phyloP scores from a whole-genome alignment of 2,797 vertebrate species.

The Macropus fuliginosus region DNA sequence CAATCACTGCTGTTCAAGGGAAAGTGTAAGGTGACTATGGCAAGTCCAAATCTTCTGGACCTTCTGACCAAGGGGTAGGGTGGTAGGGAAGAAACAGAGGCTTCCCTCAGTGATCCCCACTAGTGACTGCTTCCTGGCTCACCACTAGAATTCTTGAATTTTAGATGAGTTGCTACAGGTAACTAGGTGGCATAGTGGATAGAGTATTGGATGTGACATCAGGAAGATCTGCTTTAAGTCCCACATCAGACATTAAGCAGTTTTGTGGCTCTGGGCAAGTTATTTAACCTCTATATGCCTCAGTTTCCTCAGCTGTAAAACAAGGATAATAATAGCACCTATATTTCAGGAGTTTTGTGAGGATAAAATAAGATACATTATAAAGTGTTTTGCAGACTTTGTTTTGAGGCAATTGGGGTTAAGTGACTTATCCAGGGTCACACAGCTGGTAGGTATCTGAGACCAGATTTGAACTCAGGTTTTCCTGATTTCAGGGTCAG shows the following conservation, averaged over 20 bases:
- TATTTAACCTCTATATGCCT: not conserved
- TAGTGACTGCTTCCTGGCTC: not conserved
- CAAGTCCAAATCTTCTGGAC: not conserved
- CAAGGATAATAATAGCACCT: not conserved
- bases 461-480: accelerated
- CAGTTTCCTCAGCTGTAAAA: not conserved
- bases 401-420: not conserved
- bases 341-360: not conserved
- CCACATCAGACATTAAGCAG: not conserved
- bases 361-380: not conserved
- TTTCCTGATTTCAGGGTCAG: not conserved
- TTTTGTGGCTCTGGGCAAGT: not conserved
- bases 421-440: not conserved
- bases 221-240: not conserved
- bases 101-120: not conserved
- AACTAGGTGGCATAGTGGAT: not conserved
- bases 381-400: not conserved
- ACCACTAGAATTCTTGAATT: not conserved
- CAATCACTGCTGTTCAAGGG: not conserved
- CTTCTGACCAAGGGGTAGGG: not conserved
- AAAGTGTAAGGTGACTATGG: not conserved
- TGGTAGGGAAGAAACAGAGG: not conserved
- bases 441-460: accelerated
- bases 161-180: not conserved
- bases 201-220: not conserved